Conservation (phyloP, 53 echinoderm and acorn worm species). For the Crossaster papposus region DNA sequence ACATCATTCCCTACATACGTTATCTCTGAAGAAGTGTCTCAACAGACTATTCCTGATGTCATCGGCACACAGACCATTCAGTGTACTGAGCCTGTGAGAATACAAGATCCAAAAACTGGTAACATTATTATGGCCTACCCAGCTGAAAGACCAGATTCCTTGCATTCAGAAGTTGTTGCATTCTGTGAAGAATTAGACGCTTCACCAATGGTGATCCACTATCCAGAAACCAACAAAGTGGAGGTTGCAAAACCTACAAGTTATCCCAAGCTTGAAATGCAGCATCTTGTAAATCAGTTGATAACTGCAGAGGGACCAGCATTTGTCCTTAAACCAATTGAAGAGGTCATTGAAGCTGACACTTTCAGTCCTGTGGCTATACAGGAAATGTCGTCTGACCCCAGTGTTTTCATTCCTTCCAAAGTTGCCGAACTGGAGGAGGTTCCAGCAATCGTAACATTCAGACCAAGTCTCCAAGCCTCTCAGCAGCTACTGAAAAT, state of each 20-base stretch:
- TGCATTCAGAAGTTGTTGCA: conserved; percentile 56
- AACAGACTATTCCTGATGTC: conserved; percentile 37
- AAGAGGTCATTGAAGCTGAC: conserved; percentile 24
- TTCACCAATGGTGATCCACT: conserved; percentile 44
- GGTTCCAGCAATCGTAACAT: conserved; percentile 17
- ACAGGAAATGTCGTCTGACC: not conserved
- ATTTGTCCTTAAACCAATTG: conserved; percentile 68
- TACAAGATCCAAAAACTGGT: conserved; percentile 73
- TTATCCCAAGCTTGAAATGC: not conserved
- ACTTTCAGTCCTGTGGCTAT: not conserved
- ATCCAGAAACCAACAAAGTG: conserved; percentile 41
- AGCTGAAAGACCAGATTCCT: conserved; percentile 64
- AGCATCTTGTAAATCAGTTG: conserved; percentile 45
- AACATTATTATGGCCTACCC: conserved; percentile 68
- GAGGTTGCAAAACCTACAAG: conserved; percentile 48
- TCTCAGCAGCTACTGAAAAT: conserved; percentile 10
- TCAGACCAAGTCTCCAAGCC: conserved; percentile 19
- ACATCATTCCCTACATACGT: conserved; percentile 9
- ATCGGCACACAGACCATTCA: conserved; percentile 33
- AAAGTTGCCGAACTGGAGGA: conserved; percentile 39
- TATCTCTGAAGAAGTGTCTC: conserved; percentile 46
- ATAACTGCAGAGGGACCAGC: conserved; percentile 82
- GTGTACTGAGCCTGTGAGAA: conserved; percentile 33
- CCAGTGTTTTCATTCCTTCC: conserved; percentile 11
- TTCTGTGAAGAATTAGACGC: conserved; percentile 32